Percentiles rank a stretch among this genome's conserved stretches.
Conservation (phyloP, 1,140 invertebrate genomes). For the Dryas iulia region DNA sequence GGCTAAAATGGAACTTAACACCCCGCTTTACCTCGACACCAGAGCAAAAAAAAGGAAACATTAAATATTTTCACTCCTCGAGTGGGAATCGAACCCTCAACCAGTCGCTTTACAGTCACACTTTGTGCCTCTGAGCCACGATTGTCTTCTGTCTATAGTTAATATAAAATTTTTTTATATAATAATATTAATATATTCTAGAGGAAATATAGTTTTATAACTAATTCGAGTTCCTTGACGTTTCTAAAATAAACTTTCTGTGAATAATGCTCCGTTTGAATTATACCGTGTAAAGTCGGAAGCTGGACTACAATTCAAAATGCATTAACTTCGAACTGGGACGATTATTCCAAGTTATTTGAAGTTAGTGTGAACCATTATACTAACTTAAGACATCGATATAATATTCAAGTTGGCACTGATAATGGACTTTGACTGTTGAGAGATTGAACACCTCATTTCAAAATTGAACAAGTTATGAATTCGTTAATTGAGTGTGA, state of each 20-base stretch:
- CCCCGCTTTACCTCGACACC: too few relatives aligned
- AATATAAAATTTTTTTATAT: too few relatives aligned
- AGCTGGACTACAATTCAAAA: constrained; percentile 8
- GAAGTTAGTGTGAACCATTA: constrained; percentile 1
- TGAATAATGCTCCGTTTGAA: not conserved
- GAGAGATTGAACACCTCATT: not conserved
- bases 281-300: not conserved
- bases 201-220: not conserved
- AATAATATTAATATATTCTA: too few relatives aligned
- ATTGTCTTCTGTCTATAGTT: too few relatives aligned
- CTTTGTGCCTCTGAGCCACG: too few relatives aligned
- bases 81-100: too few relatives aligned
- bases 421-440: not conserved
- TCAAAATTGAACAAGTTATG: too few relatives aligned
- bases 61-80: too few relatives aligned
- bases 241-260: not conserved
- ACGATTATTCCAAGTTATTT: not conserved
- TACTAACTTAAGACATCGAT: constrained; percentile 3
- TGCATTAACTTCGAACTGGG: constrained; percentile 12
- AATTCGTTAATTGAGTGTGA: too few relatives aligned
- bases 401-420: constrained; percentile 1
- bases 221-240: not conserved
- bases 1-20: not conserved
- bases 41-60: not conserved
- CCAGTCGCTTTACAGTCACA: too few relatives aligned